phyloP scores from a whole-genome alignment of 2,888 invertebrate genomes.

The Tubulanus polymorphus region DNA sequence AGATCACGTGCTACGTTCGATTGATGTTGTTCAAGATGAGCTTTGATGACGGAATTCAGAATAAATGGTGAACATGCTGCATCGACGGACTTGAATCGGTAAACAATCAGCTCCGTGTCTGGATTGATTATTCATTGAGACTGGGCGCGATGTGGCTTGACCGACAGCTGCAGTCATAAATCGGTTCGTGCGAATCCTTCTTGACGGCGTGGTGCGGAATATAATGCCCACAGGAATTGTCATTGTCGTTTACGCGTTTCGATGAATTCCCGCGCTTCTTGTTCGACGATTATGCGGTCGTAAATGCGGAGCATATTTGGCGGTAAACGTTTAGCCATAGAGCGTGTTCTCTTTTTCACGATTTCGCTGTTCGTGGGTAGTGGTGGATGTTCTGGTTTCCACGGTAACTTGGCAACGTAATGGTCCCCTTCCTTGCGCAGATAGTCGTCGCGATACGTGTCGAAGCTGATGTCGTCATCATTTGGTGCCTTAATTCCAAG shows the following conservation, averaged over 20 bases:
- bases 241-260: background rate
- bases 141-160: slow-evolving; percentile 7
- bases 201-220: slow-evolving; percentile 20
- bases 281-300: background rate
- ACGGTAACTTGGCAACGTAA: slow-evolving; percentile 1
- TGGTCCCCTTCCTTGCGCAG: background rate
- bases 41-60: slow-evolving; percentile 13
- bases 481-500: too few relatives aligned
- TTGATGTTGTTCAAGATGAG: slow-evolving; percentile 12
- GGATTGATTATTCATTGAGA: slow-evolving; percentile 23
- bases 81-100: too few relatives aligned
- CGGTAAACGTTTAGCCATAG: background rate
- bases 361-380: background rate
- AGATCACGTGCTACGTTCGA: background rate
- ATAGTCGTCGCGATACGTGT: too few relatives aligned
- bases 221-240: slow-evolving; percentile 10
- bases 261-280: background rate
- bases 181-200: slow-evolving; percentile 19
- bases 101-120: too few relatives aligned
- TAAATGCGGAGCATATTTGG: background rate
- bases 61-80: slow-evolving; percentile 8
- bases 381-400: background rate
- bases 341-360: background rate
- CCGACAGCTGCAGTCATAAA: slow-evolving; percentile 18
- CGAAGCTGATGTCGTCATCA: too few relatives aligned